Conservation (phyloP, 2,113 vertebrate genomes). For the Garra rufa region DNA sequence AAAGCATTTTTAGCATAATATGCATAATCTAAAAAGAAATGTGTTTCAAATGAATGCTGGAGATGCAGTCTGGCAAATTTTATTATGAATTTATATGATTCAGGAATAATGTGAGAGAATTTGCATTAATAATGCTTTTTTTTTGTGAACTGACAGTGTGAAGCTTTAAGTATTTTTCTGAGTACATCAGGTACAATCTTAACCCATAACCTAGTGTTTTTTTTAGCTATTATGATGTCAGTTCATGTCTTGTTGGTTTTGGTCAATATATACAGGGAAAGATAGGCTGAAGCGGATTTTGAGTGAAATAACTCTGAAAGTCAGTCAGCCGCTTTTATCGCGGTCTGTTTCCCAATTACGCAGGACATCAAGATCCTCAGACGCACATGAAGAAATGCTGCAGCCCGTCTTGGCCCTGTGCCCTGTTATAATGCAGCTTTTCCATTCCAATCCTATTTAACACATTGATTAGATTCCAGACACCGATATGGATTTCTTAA, state of each 20-base stretch:
- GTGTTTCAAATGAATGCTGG: background rate
- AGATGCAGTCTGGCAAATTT: background rate
- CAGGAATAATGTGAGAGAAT: background rate
- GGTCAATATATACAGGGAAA: background rate
- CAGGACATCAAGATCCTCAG: conserved; percentile 1
- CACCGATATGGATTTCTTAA: conserved; percentile 22
- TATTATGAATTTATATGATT: background rate
- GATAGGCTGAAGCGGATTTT: background rate
- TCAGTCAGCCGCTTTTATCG: background rate
- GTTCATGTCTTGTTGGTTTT: background rate
- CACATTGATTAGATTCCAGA: conserved; percentile 40
- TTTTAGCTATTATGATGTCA: background rate
- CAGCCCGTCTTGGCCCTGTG: background rate
- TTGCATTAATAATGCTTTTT: background rate
- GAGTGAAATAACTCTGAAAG: background rate
- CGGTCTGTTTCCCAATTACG: conserved; percentile 14
- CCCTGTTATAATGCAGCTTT: conserved; percentile 5
- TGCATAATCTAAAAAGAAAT: too few relatives aligned
- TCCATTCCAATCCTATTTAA: conserved; percentile 21
- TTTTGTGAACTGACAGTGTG: background rate
- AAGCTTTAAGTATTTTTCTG: background rate
- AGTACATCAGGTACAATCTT: background rate
- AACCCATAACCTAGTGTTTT: background rate
- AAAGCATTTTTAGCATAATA: too few relatives aligned
- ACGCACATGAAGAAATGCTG: background rate